phyloP scores from a whole-genome alignment of 1,140 invertebrate species.

The Medauroidea extradentata region DNA sequence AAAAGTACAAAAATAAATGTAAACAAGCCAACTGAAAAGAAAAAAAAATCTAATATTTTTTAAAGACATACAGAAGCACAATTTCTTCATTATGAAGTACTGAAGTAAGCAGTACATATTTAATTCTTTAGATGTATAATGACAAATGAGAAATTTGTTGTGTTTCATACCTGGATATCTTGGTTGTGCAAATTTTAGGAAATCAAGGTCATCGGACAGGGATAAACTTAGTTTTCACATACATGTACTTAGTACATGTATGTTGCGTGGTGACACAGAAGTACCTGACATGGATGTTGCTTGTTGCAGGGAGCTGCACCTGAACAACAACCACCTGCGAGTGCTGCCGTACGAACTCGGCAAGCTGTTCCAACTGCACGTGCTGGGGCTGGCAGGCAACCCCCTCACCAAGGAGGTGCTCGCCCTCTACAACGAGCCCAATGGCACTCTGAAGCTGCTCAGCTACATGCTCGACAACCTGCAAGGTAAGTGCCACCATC shows the following conservation, averaged over 20 bases:
- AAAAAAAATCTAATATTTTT: no score
- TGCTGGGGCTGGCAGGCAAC: conserved; percentile 88
- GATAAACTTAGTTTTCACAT: no score
- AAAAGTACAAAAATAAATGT: no score
- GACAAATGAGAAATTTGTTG: no score
- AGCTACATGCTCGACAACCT: conserved; percentile 92
- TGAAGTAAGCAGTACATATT: no score
- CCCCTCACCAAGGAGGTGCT: conserved; percentile 90
- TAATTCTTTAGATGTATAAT: no score
- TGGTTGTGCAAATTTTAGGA: no score
- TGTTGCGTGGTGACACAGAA: neutral
- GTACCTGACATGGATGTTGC: conserved; percentile 15
- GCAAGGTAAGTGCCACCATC: conserved; percentile 84
- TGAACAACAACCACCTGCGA: conserved; percentile 91
- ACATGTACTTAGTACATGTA: neutral
- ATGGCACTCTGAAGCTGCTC: conserved; percentile 90
- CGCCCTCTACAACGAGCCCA: conserved; percentile 84
- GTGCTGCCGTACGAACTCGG: conserved; percentile 95
- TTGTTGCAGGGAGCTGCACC: conserved; percentile 78
- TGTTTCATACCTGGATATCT: no score
- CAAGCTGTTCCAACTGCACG: conserved; percentile 93
- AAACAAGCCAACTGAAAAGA: no score
- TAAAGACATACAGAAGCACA: no score
- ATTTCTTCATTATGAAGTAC: no score
- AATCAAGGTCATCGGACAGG: no score